Evolutionary conservation across 2,113 vertebrate species (phyloP).

Genomic region (Morone saxatilis): DNA sequence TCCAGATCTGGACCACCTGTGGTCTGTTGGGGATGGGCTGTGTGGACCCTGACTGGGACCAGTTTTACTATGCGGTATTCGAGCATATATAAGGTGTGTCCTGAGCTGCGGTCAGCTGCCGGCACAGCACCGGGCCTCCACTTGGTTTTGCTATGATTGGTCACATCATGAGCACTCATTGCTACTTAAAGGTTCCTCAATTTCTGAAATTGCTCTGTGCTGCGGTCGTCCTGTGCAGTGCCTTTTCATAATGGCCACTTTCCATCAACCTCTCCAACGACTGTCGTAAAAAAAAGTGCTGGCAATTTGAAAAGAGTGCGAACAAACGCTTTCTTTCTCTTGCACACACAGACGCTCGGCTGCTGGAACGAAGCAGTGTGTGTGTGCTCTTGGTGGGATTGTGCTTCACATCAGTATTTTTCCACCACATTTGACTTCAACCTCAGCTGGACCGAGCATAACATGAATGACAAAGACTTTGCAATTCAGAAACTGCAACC

Average conservation of each 20-base stretch:
- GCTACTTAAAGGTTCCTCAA: background rate
- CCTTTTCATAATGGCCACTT: conserved; percentile 26
- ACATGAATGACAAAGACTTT: background rate
- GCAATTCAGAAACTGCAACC: background rate
- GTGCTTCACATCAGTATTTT: background rate
- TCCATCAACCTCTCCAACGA: conserved; percentile 18
- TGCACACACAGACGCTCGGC: background rate
- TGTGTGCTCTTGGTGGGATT: background rate
- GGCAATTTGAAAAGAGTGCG: conserved; percentile 8
- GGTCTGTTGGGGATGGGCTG: too few relatives aligned
- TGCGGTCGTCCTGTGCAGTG: background rate
- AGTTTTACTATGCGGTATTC: too few relatives aligned
- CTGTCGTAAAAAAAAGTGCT: background rate
- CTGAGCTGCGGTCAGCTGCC: background rate
- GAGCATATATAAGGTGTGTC: background rate
- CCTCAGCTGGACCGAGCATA: background rate
- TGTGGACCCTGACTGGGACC: too few relatives aligned
- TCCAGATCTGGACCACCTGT: too few relatives aligned
- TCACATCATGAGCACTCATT: conserved; percentile 3
- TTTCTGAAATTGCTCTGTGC: conserved; percentile 25
- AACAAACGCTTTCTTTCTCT: background rate
- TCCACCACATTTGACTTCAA: conserved; percentile 5
- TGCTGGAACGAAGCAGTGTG: background rate
- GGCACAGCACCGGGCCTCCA: background rate
- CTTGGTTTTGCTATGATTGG: conserved; percentile 7